Base-by-base conservation (phyloP, 1,140 invertebrate species). In the Neoseiulus cucumeris region DNA sequence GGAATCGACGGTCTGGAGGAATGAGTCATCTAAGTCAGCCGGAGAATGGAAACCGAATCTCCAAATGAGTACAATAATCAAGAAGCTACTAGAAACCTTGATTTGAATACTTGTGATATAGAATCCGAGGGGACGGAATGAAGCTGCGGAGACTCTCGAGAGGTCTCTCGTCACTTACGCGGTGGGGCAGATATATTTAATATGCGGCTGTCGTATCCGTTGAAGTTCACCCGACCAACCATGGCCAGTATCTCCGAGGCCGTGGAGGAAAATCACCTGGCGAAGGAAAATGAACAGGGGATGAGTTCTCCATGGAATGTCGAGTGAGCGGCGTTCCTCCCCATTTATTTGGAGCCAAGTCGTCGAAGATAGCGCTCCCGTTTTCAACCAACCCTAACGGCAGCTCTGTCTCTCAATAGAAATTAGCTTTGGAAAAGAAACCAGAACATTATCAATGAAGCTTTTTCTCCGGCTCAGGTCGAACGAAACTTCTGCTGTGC, bases 111-210 rank as follows among this genome's bases (percentile, higher is more conserved):
- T 41, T 7, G n/a, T 29, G 12, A 7, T 25, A 6, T 33, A 65
- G 17, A 5, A 65, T 9, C 22, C 2, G 2, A 44, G 12, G 2
- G 14, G 12, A n/a, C 14, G 17, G 17, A 67, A 22, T 66, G 22
- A 66, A n/a, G 17, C 6, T 33, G n/a, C n/a, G n/a, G n/a, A 28
- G 12, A 66, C 66, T 66, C 64, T 20, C 41, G 7, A 22, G 22
- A 39, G n/a, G 18, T 64, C 9, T 64, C 29, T 5, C 4, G 64
- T 55, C 67, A 78, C 83, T 81, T 81, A 85, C 77, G 92, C 91
- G 70, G 91, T 94, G 7, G 92, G 92, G 77, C 91, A 96, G 67
- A 96, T 86, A 68, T 93, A 85, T 81, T 94, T 94, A 70, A 91
- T 83, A 74, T 90, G 83, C 25, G 89, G 80, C 18, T 85, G 81